These are phyloP conservation scores for Limenitis arthemis DNA, from an alignment of 2,888 invertebrate species.

Conservation along the genomic window DNA sequence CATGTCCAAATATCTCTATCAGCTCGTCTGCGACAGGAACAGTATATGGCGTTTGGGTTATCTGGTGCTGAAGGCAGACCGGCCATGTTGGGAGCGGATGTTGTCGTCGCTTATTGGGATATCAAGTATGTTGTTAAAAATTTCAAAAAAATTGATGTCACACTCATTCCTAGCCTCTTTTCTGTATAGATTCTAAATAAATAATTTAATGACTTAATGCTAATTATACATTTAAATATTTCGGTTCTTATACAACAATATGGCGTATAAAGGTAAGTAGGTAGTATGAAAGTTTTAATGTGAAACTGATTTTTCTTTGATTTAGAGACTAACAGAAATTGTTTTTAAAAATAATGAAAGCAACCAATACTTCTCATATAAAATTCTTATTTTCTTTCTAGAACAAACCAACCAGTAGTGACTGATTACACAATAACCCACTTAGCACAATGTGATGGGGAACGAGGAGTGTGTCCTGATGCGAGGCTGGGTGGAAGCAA, in stretches of 20 bases:
- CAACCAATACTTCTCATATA: background rate
- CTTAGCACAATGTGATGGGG: constrained; percentile 86
- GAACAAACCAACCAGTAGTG: constrained; percentile 75
- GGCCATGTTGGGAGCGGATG: constrained; percentile 88
- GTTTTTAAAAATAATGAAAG: background rate
- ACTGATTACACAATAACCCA: constrained; percentile 90
- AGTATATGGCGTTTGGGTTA: constrained; percentile 91
- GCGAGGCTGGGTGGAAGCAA: constrained; percentile 84
- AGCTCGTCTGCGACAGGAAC: constrained; percentile 84
- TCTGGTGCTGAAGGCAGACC: constrained; percentile 82
- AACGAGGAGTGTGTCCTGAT: constrained; percentile 89
- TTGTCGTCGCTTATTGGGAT: constrained; percentile 83
- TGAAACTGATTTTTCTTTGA: no score
- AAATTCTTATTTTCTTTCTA: constrained; percentile 20
- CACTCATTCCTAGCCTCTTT: background rate
- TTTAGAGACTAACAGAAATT: no score
- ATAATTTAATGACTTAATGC: background rate
- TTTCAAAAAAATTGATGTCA: background rate
- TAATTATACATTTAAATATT: background rate
- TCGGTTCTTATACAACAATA: no score
- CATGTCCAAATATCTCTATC: constrained; percentile 84
- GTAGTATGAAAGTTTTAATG: no score
- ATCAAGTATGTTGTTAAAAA: constrained; percentile 19
- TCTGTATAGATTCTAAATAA: no score
- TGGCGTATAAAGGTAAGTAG: no score